phyloP scores from a whole-genome alignment of 2,888 invertebrate genomes.

The Cheilosia vulpina region DNA sequence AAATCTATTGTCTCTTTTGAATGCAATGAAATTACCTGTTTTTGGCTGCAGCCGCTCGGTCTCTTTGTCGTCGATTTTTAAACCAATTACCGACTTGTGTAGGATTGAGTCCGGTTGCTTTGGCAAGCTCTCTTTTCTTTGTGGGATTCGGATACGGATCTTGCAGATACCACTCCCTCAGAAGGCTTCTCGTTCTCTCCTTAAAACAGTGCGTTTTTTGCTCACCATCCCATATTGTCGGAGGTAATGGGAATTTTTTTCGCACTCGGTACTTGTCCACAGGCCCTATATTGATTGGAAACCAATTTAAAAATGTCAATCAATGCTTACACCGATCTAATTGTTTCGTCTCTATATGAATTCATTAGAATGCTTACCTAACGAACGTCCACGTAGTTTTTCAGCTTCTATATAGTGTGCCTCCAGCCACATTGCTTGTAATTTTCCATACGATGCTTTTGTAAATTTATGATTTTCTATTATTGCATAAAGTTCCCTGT shows the following conservation, averaged over 20 bases:
- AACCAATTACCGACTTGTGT: constrained; percentile 98
- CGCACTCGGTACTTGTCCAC: constrained; percentile 97
- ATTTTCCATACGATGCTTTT: constrained; percentile 93
- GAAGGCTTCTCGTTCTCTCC: constrained; percentile 95
- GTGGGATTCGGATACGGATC: constrained; percentile 98
- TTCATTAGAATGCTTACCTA: constrained; percentile 84
- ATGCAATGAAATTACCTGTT: constrained; percentile 89
- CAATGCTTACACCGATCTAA: not conserved
- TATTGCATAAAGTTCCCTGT: constrained; percentile 93
- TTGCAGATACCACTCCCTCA: constrained; percentile 99
- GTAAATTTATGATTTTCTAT: constrained; percentile 95
- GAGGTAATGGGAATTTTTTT: constrained; percentile 96
- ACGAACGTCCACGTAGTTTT: constrained; percentile 93
- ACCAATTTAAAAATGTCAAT: constrained; percentile 14
- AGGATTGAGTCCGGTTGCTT: constrained; percentile 95
- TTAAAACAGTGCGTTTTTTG: constrained; percentile 98
- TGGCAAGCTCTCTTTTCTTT: constrained; percentile 95
- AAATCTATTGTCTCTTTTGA: not conserved
- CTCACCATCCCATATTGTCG: constrained; percentile 98
- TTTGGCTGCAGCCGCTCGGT: constrained; percentile 96
- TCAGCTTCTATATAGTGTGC: constrained; percentile 97
- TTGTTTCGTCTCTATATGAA: constrained; percentile 1
- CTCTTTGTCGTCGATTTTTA: constrained; percentile 94
- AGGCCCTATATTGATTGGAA: constrained; percentile 85
- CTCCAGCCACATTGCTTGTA: constrained; percentile 96